These are phyloP conservation scores for Amphibalanus amphitrite DNA, from an alignment of 1,140 invertebrate genomes.

Conservation along the genomic window DNA sequence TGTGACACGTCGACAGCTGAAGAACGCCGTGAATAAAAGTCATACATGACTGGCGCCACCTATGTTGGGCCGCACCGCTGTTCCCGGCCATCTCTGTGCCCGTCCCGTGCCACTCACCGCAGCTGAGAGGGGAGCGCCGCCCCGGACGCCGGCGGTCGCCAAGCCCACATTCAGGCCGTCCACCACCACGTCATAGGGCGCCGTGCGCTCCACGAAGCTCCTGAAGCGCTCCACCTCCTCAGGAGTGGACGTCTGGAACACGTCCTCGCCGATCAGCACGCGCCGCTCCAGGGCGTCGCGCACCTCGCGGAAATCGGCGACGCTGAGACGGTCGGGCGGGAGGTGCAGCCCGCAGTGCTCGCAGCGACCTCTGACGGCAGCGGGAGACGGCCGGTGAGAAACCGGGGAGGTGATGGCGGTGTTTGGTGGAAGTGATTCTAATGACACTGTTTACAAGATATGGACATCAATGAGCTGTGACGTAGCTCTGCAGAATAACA, in stretches of 20 bases:
- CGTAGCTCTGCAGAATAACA: too few relatives aligned
- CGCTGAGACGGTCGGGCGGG: background rate
- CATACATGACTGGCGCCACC: too few relatives aligned
- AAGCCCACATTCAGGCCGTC: background rate
- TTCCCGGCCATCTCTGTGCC: too few relatives aligned
- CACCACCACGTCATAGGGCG: background rate
- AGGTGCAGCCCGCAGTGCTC: background rate
- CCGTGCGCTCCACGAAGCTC: background rate
- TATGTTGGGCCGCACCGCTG: too few relatives aligned
- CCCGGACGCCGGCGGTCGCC: too few relatives aligned
- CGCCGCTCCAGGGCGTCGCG: background rate
- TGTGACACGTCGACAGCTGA: too few relatives aligned
- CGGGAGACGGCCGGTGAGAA: background rate
- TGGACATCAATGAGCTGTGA: too few relatives aligned
- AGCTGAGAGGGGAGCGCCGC: background rate
- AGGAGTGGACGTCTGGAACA: background rate
- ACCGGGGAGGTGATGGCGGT: too few relatives aligned
- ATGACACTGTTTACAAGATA: too few relatives aligned
- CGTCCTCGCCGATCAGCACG: background rate
- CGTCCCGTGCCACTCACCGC: background rate
- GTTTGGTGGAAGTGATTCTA: too few relatives aligned
- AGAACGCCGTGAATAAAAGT: too few relatives aligned
- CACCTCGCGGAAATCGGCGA: background rate
- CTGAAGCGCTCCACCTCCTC: background rate
- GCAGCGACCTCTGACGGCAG: background rate